Evolutionary conservation across 2,113 vertebrate genomes (phyloP).

Genomic region (Danionella cerebrum): DNA sequence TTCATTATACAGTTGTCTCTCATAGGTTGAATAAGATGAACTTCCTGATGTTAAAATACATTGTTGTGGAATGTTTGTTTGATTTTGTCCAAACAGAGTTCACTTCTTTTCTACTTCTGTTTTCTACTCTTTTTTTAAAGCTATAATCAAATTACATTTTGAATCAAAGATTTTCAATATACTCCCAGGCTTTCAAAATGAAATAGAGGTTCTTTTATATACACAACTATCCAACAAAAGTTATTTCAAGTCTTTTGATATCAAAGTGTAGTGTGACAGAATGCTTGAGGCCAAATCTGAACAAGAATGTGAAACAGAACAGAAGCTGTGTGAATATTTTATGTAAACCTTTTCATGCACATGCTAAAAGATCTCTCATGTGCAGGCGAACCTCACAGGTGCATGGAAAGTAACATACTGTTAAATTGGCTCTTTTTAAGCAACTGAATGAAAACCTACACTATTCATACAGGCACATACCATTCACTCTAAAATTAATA

Average conservation of each 20-base stretch:
- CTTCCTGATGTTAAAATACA: too few species aligned
- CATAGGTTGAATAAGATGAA: too few species aligned
- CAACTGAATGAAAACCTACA: neutral
- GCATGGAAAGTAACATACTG: slow-evolving; percentile 1
- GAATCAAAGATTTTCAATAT: neutral
- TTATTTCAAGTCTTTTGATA: neutral
- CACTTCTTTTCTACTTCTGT: too few species aligned
- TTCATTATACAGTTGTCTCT: too few species aligned
- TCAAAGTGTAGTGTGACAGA: neutral
- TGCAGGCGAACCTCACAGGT: neutral
- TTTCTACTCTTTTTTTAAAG: too few species aligned
- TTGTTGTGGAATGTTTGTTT: too few species aligned
- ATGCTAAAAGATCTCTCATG: neutral
- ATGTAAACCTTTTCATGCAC: neutral
- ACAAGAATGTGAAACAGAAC: neutral
- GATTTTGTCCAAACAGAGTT: too few species aligned
- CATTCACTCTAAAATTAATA: neutral
- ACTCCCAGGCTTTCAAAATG: neutral
- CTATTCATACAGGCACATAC: neutral
- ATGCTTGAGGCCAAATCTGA: neutral
- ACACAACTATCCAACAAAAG: neutral
- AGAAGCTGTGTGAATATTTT: neutral
- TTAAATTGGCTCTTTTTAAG: slow-evolving; percentile 2
- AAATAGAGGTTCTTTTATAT: too few species aligned
- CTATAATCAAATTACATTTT: neutral